Base-by-base conservation (phyloP, 2,888 invertebrate species). In the Strigamia transsilvanica region DNA sequence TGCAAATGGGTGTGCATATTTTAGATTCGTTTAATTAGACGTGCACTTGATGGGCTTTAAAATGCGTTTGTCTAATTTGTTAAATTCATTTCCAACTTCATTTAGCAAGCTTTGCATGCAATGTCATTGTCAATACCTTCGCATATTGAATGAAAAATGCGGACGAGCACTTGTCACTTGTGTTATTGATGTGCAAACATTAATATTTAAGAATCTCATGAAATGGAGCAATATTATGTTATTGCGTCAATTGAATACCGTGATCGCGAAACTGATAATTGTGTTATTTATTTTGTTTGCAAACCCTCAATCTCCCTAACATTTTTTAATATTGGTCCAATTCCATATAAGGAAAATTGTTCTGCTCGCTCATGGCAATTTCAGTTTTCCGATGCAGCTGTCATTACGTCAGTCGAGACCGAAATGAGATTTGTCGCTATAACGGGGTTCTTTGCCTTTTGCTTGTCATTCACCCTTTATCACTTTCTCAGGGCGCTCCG, bases 1-100 rank as follows among this genome's bases (percentile, higher is more conserved):
- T 73, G 73, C 73, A 73, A 73, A 73, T 73, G 73, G 73, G 73
- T 73, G 73, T 73, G 73, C 73, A 73, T 73, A 73, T 73, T 73
- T 73, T 73, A 73, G 73, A 73, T 73, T 73, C 73, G 73, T 73
- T 73, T 73, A 73, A 73, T 73, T 73, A 73, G 73, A 27, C 73
- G 73, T 73, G 73, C 73, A 73, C 27, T 73, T 73, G 73, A 73
- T 73, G 73, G 73, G 27, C 73, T 73, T 73, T 73, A 73, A 73
- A 73, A 73, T 73, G 73, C 73, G 73, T 73, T 73, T 73, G 73
- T 73, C 73, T 73, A 73, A 73, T 73, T 73, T 73, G 73, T 73
- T 73, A 73, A 73, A 73, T 73, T 73, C 73, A 73, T 73, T 73
- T 73, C 73, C 73, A 73, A 73, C 73, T 73, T 73, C 73, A 73